These are phyloP conservation scores for Tryphoninae sp. DNA, from an alignment of 2,888 invertebrate species.

Conservation along the genomic window DNA sequence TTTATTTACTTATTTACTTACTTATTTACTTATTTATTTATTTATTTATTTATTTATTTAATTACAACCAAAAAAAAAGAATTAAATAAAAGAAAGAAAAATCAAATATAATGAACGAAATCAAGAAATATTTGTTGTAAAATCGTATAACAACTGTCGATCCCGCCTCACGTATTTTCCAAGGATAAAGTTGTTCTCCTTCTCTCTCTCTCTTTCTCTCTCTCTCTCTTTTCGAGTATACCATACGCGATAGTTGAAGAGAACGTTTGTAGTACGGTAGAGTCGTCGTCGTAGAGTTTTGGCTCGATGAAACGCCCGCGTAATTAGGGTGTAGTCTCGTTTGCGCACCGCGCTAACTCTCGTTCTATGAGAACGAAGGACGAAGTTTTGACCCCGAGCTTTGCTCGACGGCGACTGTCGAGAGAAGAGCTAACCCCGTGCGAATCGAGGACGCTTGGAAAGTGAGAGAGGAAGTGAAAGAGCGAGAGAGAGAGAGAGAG, in stretches of 20 bases:
- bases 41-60: too few relatives aligned
- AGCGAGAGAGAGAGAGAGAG: conserved; percentile 47
- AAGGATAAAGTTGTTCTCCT: conserved; percentile 24
- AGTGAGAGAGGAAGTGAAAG: conserved; percentile 43
- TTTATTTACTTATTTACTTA: too few relatives aligned
- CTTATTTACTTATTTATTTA: too few relatives aligned
- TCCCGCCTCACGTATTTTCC: not conserved
- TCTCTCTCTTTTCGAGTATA: not conserved
- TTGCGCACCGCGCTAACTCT: conserved; percentile 39
- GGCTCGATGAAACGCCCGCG: conserved; percentile 61
- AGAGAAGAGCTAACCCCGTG: conserved; percentile 19
- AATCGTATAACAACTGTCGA: not conserved
- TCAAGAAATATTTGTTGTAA: not conserved
- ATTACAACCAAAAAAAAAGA: not conserved
- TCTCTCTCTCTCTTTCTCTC: not conserved
- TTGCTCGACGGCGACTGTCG: conserved; percentile 24
- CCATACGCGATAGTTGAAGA: conserved; percentile 1
- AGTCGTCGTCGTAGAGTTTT: conserved; percentile 47
- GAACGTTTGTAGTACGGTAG: conserved; percentile 32
- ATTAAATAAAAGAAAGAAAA: not conserved
- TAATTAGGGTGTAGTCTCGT: conserved; percentile 66
- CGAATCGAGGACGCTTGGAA: conserved; percentile 57
- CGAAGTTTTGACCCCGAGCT: conserved; percentile 67
- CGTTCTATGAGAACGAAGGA: conserved; percentile 63
- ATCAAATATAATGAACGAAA: not conserved